Evolutionary conservation across 2,113 vertebrate genomes (phyloP).

Genomic region (Platichthys stellatus): DNA sequence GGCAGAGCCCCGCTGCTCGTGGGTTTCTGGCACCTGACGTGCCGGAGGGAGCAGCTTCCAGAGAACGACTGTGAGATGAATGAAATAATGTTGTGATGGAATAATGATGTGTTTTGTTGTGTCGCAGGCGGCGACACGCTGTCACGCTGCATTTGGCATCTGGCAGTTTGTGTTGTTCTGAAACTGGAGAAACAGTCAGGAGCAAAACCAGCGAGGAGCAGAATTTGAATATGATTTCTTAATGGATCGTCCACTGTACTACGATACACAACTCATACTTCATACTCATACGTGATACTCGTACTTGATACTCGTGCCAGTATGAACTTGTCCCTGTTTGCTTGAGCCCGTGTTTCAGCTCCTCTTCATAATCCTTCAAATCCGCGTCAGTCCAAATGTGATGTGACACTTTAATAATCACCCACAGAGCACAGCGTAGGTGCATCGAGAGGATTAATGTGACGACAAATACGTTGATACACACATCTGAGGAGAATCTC

Average conservation of each 20-base stretch:
- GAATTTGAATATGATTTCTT: not conserved
- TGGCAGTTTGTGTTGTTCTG: not conserved
- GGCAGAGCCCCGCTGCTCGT: no score
- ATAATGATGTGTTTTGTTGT: not conserved
- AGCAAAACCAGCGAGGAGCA: not conserved
- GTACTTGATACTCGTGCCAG: no score
- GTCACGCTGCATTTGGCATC: not conserved
- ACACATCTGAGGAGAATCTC: not conserved
- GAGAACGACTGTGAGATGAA: not conserved
- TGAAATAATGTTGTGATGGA: not conserved
- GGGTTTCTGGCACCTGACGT: not conserved
- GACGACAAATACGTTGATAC: conserved; percentile 22
- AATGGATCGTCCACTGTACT: not conserved
- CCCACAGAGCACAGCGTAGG: conserved; percentile 25
- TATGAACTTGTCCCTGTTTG: not conserved
- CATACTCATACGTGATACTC: not conserved
- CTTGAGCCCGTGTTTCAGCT: not conserved
- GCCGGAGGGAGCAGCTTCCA: no score
- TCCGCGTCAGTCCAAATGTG: conserved; percentile 41
- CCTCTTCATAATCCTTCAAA: conserved; percentile 30
- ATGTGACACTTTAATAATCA: conserved; percentile 60
- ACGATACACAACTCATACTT: no score
- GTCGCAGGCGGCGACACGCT: not conserved
- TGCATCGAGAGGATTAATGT: conserved; percentile 52
- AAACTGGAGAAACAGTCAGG: not conserved